Conservation (phyloP, 2,797 vertebrate genomes). For the Lithobates sylvaticus region DNA sequence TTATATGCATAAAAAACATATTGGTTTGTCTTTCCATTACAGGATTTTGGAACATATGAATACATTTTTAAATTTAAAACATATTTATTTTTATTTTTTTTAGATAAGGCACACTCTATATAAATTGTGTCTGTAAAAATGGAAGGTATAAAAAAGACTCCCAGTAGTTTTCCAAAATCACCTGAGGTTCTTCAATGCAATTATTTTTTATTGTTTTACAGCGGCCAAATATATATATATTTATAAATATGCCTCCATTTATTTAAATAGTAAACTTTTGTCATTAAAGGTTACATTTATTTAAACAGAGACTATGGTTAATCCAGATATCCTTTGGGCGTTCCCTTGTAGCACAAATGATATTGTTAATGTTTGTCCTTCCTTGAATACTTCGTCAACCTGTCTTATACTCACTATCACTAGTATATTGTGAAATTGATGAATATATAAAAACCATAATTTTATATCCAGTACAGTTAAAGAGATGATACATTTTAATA, state of each 20-base stretch:
- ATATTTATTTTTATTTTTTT: too few species aligned
- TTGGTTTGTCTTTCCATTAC: too few species aligned
- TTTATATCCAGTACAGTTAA: too few species aligned
- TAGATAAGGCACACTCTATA: not conserved
- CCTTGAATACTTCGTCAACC: constrained; percentile 11
- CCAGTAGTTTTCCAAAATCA: not conserved
- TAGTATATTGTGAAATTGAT: too few species aligned
- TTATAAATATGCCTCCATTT: not conserved
- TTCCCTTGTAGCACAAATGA: constrained; percentile 37
- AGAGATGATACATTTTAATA: too few species aligned
- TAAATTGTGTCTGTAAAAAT: not conserved
- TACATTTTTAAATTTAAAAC: too few species aligned
- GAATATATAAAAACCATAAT: too few species aligned
- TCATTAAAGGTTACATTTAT: constrained; percentile 56
- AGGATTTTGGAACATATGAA: too few species aligned
- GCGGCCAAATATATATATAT: not conserved
- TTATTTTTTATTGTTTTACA: not conserved
- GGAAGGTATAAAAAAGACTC: not conserved
- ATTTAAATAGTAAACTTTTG: constrained; percentile 26
- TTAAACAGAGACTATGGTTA: constrained; percentile 41
- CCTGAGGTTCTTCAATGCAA: not conserved
- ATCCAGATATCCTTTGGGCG: constrained; percentile 45
- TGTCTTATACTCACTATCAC: too few species aligned
- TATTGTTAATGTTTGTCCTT: constrained; percentile 40
- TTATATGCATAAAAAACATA: too few species aligned